Evolutionary conservation across 2,797 vertebrate species (phyloP).

Genomic region (Kryptopterus vitreolus): DNA sequence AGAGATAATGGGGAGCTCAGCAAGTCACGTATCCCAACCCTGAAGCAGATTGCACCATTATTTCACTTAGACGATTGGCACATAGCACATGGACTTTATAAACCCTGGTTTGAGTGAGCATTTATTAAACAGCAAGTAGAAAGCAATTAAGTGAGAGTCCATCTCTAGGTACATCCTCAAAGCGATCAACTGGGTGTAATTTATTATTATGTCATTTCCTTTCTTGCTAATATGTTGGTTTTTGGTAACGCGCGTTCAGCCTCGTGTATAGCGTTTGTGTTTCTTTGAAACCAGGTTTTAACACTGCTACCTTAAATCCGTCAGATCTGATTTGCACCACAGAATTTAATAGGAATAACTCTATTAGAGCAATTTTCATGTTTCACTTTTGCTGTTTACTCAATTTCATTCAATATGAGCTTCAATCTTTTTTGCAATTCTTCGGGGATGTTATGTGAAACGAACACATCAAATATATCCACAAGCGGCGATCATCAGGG

Average conservation of each 20-base stretch:
- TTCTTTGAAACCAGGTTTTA: not conserved
- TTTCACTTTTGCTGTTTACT: conserved; percentile 18
- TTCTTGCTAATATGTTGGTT: not conserved
- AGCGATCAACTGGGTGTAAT: not conserved
- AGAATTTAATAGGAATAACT: conserved; percentile 12
- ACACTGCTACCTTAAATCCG: not conserved
- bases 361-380: conserved; percentile 13
- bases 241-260: not conserved
- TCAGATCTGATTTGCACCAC: not conserved
- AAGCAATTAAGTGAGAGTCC: not conserved
- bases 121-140: conserved; percentile 18
- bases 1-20: not conserved
- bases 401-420: not conserved
- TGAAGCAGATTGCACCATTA: not conserved
- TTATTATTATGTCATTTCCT: not conserved
- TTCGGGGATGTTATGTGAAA: conserved; percentile 2
- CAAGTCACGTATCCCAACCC: conserved; percentile 3
- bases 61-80: not conserved
- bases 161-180: not conserved
- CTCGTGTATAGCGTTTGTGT: not conserved
- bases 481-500: conserved; percentile 1
- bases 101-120: not conserved
- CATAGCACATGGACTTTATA: not conserved
- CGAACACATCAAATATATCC: conserved; percentile 26
- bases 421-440: conserved; percentile 12